phyloP scores from a whole-genome alignment of 2,888 invertebrate species.

The Agriopis aurantiaria region DNA sequence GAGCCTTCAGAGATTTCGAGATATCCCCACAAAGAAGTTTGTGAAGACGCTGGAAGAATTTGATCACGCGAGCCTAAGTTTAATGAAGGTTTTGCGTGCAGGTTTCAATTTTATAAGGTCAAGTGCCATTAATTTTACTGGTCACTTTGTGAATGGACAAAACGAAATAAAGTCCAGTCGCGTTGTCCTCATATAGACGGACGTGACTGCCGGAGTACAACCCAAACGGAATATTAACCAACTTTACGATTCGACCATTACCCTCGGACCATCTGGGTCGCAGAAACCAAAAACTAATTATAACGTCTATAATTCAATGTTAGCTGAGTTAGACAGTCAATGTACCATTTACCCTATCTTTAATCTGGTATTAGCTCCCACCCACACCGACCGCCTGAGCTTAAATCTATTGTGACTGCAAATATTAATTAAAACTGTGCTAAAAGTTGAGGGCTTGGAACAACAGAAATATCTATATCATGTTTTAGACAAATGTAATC shows the following conservation, averaged over 20 bases:
- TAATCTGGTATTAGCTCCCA: conserved; percentile 40
- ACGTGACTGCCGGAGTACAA: conserved; percentile 69
- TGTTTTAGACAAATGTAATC: too few species aligned
- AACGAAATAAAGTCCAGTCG: conserved; percentile 62
- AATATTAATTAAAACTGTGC: conserved; percentile 15
- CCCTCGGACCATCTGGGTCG: conserved; percentile 29
- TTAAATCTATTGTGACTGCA: conserved; percentile 17
- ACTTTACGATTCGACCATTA: conserved; percentile 56
- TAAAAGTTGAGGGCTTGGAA: neutral
- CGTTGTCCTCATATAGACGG: conserved; percentile 58
- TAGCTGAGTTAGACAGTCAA: conserved; percentile 22
- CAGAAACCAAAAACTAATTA: conserved; percentile 35
- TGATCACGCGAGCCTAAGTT: conserved; percentile 50
- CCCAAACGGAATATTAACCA: conserved; percentile 69
- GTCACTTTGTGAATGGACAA: conserved; percentile 66
- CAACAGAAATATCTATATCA: neutral
- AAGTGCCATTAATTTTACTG: conserved; percentile 51
- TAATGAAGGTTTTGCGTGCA: conserved; percentile 51
- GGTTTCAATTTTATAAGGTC: conserved; percentile 47
- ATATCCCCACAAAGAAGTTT: conserved; percentile 37
- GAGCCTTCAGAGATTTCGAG: conserved; percentile 42
- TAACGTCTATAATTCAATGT: conserved; percentile 23
- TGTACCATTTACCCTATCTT: conserved; percentile 40
- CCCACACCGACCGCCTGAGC: conserved; percentile 37
- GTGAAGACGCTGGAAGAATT: conserved; percentile 40